Percentiles rank a stretch among this genome's conserved stretches.
Conservation (phyloP, 2,888 invertebrate species). For the Anorthoa munda region DNA sequence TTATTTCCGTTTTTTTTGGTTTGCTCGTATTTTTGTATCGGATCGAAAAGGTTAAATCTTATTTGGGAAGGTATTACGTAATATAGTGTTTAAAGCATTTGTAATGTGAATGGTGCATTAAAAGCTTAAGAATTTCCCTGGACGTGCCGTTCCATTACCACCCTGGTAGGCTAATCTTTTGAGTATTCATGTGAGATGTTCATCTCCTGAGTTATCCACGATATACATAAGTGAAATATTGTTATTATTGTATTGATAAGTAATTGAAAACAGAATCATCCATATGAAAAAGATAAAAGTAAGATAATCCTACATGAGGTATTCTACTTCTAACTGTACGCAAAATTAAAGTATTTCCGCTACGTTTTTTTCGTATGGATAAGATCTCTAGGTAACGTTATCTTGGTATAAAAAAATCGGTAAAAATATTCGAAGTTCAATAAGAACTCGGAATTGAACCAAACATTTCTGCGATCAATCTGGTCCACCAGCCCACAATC, state of each 20-base stretch:
- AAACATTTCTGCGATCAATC: not conserved
- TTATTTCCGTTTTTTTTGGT: conserved; percentile 51
- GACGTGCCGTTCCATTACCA: not conserved
- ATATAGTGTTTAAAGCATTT: conserved; percentile 22
- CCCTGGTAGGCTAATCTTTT: not conserved
- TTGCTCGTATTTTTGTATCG: conserved; percentile 31
- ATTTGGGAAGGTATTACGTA: conserved; percentile 34
- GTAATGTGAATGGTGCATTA: conserved; percentile 1
- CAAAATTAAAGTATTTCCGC: too few species aligned
- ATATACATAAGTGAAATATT: not conserved
- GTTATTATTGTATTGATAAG: too few species aligned
- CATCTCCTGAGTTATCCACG: not conserved
- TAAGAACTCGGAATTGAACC: not conserved
- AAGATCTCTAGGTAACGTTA: too few species aligned
- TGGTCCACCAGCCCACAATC: conserved; percentile 11
- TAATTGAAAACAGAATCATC: too few species aligned
- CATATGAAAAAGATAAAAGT: too few species aligned
- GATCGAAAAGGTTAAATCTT: conserved; percentile 38
- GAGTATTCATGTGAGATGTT: not conserved
- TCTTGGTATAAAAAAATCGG: too few species aligned
- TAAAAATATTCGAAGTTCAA: not conserved
- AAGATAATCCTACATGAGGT: too few species aligned
- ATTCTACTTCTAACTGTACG: too few species aligned
- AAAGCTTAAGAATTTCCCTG: not conserved
- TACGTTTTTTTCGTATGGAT: too few species aligned